Evolutionary conservation across 2,797 vertebrate species (phyloP), one percentile per base, ranked within the genome.

Genomic region (Typhlichthys subterraneus): DNA sequence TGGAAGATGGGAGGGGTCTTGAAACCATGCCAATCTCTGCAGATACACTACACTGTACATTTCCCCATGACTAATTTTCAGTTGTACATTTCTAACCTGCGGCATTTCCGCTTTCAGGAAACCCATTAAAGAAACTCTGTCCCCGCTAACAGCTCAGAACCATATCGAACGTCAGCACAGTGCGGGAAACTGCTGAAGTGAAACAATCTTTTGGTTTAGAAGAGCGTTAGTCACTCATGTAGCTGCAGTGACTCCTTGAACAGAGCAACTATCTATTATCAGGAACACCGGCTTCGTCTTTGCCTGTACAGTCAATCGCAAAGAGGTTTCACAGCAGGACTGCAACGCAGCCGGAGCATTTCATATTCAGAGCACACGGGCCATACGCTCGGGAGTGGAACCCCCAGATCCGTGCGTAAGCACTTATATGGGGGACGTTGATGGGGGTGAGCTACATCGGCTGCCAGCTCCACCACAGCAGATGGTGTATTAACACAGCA

Each of bases 311-410:
- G 69, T 59, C 17, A 9, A 12, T 48, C 33, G 38, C 33, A 0
- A 8, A 45, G 19, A 63, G 38, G 69, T 45, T 61, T 56, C 65
- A 49, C 59, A 59, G 72, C 49, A 61, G 63, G 59, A 13, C 1
- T 49, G 31, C 54, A 72, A 12, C 65, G 42, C 65, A 65, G 45
- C 53, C 69, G 68, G 17, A 61, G 57, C 61, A 59, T 66, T 84
- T 82, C 61, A 61, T 65, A 88, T 83, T 83, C 70, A 2, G n/a
- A 65, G 57, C 56, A 76, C 63, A 61, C 55, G 51, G 15, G 59
- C 62, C 63, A 17, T 53, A 57, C 38, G 54, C 17, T 4, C 12
- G 73, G 29, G 38, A 59, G 62, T 12, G 29, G 53, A 19, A 72
- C 64, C 51, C 49, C 50, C 68, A 48, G 62, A 76, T 79, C 59